Conservation (phyloP, 2,888 invertebrate genomes). For the Lathronympha strigana region DNA sequence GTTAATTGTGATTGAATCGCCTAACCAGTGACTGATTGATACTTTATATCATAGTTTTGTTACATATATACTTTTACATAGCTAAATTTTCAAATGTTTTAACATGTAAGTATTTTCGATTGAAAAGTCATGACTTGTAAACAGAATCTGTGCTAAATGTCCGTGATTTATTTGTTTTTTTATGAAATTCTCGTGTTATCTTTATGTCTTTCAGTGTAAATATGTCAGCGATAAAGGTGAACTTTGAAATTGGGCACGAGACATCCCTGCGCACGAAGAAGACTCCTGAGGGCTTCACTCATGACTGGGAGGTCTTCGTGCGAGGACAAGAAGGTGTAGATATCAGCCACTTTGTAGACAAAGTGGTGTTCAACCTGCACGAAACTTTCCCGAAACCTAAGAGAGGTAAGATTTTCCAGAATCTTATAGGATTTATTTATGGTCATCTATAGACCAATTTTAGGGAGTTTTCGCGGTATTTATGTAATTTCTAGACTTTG, state of each 20-base stretch:
- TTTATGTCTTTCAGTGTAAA: conserved; percentile 53
- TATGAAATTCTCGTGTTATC: conserved; percentile 11
- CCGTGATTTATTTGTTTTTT: conserved; percentile 35
- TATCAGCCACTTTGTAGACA: conserved; percentile 96
- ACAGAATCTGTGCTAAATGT: conserved; percentile 37
- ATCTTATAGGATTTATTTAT: conserved; percentile 16
- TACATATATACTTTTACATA: conserved; percentile 47
- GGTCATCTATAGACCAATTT: not conserved
- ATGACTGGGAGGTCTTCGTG: conserved; percentile 98
- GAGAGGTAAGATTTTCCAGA: conserved; percentile 86
- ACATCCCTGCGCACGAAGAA: conserved; percentile 91
- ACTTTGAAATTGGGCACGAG: conserved; percentile 96
- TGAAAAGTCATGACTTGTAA: conserved; percentile 40
- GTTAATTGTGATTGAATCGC: conserved; percentile 54
- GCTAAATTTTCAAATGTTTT: conserved; percentile 48
- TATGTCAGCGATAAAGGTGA: conserved; percentile 85
- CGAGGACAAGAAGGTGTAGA: conserved; percentile 94
- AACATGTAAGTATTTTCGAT: conserved; percentile 49
- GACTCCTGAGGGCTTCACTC: conserved; percentile 96
- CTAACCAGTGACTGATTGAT: conserved; percentile 55
- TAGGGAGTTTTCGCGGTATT: conserved; percentile 13
- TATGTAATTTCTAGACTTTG: not conserved
- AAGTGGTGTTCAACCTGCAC: conserved; percentile 95
- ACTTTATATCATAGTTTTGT: conserved; percentile 49
- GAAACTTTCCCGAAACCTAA: conserved; percentile 96